Conservation (phyloP, 2,797 vertebrate species). For the Streptopelia turtur region DNA sequence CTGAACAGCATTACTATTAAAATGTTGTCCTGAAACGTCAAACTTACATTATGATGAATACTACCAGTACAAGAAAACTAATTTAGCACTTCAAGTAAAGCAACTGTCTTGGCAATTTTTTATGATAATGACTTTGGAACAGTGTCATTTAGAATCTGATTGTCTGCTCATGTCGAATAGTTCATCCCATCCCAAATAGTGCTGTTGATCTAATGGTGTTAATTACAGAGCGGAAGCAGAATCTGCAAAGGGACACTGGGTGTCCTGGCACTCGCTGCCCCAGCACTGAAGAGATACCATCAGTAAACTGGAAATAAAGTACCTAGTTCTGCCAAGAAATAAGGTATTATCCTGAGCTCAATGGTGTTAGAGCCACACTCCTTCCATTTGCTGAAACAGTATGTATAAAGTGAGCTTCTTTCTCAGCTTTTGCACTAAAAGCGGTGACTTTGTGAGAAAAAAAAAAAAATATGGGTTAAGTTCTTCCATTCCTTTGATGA, state of each 20-base stretch:
- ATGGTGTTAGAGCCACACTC: neutral
- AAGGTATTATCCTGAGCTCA: neutral
- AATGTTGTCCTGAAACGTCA: slow-evolving; percentile 55
- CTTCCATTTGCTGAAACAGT: neutral
- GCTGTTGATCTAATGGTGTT: neutral
- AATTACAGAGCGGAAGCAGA: neutral
- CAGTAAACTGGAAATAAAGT: neutral
- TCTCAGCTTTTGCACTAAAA: neutral
- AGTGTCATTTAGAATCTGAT: slow-evolving; percentile 36
- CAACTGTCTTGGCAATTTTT: slow-evolving; percentile 13
- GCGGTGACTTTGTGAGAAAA: neutral
- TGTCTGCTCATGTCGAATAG: neutral
- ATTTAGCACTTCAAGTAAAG: slow-evolving; percentile 63
- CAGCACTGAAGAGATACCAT: neutral
- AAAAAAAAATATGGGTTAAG: neutral
- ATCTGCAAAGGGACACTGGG: neutral
- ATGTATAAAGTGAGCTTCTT: neutral
- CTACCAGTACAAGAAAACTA: slow-evolving; percentile 38
- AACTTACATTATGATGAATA: slow-evolving; percentile 58
- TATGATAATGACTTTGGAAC: slow-evolving; percentile 47
- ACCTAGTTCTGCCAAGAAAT: neutral
- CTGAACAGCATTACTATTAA: slow-evolving; percentile 30
- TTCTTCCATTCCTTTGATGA: neutral
- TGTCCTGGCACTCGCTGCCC: neutral
- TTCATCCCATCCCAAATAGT: neutral